Base-by-base conservation (phyloP, 2,113 vertebrate species). In the Halcyon senegalensis region DNA sequence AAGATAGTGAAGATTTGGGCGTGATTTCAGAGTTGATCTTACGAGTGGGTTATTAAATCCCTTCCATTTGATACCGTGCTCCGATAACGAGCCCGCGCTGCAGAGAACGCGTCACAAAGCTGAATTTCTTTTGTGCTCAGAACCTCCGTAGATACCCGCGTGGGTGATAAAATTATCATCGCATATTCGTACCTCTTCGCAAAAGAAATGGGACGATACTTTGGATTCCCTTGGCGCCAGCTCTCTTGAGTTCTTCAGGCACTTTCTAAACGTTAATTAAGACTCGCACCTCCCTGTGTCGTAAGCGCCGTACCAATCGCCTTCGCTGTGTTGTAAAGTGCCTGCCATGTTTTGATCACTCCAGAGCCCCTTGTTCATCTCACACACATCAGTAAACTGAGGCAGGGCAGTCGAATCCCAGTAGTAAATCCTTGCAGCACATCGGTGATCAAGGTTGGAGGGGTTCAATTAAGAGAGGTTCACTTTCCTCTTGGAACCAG, bases 211-310 rank as follows among this genome's bases (percentile, higher is more conserved):
- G 66, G 60, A 87, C 78, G 96, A 96, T 94, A 87, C 62, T 89
- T 78, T 56, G 62, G 60, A 90, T 93, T 95, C 92, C 92, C 86
- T 67, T 0, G 1, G 39, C 1, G 0, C 68, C 64, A 53, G 69
- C 83, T 81, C 92, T 72, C 76, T 39, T 73, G 27, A 63, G 77
- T 64, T 94, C 88, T 87, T 78, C 60, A 68, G 86, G 80, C 80
- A 21, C 88, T 90, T 95, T 72, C 84, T 58, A 94, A 96, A 90
- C 76, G 75, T 84, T 90, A 93, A 94, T 93, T 95, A 95, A 90
- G 73, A 13, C 68, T 89, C 17, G 0, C 60, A 53, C 39, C 88
- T 90, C 90, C 73, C 41, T 4, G 10, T 35, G 73, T 59, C 1
- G 0, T 12, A 48, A 89, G 81, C 48, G 4, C 80, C 5, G 4